These are phyloP conservation scores for Acipenser transmontanus DNA, from an alignment of 2,797 vertebrate genomes.

Conservation along the genomic window DNA sequence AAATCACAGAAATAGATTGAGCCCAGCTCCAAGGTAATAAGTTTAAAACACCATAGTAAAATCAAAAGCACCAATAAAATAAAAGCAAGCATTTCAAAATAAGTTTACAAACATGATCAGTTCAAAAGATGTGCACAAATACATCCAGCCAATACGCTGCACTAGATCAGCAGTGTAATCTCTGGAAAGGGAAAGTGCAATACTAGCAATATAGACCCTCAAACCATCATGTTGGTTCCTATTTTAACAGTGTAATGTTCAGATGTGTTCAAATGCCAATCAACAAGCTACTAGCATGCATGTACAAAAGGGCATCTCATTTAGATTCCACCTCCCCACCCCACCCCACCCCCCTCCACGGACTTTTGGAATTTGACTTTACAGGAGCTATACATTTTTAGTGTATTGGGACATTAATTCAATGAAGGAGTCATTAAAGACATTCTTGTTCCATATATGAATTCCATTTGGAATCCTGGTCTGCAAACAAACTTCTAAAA, in stretches of 20 bases:
- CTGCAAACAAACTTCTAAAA: conserved; percentile 1
- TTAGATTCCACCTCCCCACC: conserved; percentile 3
- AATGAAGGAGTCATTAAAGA: too few species aligned
- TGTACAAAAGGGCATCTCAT: conserved; percentile 7
- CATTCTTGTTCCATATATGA: neutral
- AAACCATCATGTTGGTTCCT: conserved; percentile 1
- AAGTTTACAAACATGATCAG: conserved; percentile 25
- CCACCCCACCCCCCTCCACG: too few species aligned
- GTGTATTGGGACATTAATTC: too few species aligned
- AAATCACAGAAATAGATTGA: conserved; percentile 29
- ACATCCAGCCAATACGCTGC: too few species aligned
- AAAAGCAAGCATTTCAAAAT: conserved; percentile 32
- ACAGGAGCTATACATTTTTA: neutral
- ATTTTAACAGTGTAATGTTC: neutral
- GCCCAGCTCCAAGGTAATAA: conserved; percentile 56
- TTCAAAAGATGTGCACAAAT: conserved; percentile 17
- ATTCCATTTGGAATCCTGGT: neutral
- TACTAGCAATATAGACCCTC: conserved; percentile 23
- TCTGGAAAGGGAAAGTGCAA: conserved; percentile 19
- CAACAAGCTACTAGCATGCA: conserved; percentile 12
- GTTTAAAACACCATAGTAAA: conserved; percentile 20
- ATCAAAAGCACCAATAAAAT: conserved; percentile 13
- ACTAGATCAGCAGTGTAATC: too few species aligned
- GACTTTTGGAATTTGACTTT: conserved; percentile 15
- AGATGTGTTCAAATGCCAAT: neutral